These are phyloP conservation scores for Hypsibius dujardini DNA, from an alignment of 1,140 invertebrate species.

Conservation along the genomic window DNA sequence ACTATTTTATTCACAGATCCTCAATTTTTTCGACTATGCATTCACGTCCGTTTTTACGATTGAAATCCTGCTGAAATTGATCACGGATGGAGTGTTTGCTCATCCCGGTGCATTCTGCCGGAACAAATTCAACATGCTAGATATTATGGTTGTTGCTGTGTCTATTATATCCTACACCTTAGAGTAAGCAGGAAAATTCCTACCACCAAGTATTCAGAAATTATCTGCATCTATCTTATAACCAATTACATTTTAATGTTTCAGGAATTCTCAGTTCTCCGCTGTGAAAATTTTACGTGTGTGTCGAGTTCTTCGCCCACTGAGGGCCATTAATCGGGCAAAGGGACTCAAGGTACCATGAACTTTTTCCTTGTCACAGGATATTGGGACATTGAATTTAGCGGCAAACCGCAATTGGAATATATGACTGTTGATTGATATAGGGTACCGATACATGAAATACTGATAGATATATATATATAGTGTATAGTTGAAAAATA, in stretches of 20 bases:
- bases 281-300: conserved; percentile 98
- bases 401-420: too few species aligned
- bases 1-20: conserved; percentile 59
- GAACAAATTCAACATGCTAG: conserved; percentile 93
- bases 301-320: conserved; percentile 80
- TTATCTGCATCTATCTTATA: not conserved
- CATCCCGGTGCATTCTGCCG: conserved; percentile 96
- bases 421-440: too few species aligned
- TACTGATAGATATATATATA: too few species aligned
- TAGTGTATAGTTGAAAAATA: too few species aligned
- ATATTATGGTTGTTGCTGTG: conserved; percentile 91
- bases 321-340: conserved; percentile 96
- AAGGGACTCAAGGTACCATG: conserved; percentile 88
- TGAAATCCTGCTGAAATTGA: conserved; percentile 88
- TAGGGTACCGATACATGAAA: too few species aligned
- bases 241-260: not conserved
- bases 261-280: conserved; percentile 41
- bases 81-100: conserved; percentile 85
- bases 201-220: not conserved
- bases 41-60: conserved; percentile 96
- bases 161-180: conserved; percentile 85
- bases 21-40: conserved; percentile 92
- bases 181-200: conserved; percentile 44
- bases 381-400: too few species aligned
- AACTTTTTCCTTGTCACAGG: too few species aligned